Percentiles rank a stretch among this genome's conserved stretches.
These are phyloP conservation scores for Xenopus borealis DNA, from an alignment of 2,113 vertebrate species.

Conservation along the genomic window DNA sequence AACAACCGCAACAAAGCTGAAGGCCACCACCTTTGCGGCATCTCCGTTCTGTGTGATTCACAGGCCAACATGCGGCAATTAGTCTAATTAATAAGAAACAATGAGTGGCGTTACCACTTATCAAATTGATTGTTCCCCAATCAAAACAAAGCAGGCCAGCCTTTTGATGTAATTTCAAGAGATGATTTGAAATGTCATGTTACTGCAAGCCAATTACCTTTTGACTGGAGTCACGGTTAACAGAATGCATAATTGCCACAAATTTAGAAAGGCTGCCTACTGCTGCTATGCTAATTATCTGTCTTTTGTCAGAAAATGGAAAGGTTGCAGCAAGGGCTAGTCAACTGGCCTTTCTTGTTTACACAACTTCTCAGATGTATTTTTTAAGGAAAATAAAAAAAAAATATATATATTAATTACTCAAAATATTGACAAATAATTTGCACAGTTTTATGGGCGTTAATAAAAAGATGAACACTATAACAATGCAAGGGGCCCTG, in stretches of 20 bases:
- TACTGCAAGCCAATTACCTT: conserved; percentile 89
- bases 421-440: too few species aligned
- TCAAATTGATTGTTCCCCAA: conserved; percentile 93
- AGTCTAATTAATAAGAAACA: conserved; percentile 94
- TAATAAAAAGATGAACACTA: too few species aligned
- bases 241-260: conserved; percentile 84
- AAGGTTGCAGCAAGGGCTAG: conserved; percentile 67
- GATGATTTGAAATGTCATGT: conserved; percentile 93
- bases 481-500: too few species aligned
- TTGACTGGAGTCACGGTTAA: conserved; percentile 82
- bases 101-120: conserved; percentile 89
- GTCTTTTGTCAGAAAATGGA: conserved; percentile 80
- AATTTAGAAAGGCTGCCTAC: conserved; percentile 80
- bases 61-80: conserved; percentile 85
- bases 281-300: conserved; percentile 82
- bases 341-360: conserved; percentile 76
- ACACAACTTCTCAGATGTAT: conserved; percentile 58
- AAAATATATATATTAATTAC: too few species aligned
- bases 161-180: conserved; percentile 89
- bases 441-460: too few species aligned
- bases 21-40: conserved; percentile 76
- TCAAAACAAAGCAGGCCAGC: conserved; percentile 84
- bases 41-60: conserved; percentile 75
- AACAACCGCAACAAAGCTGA: conserved; percentile 67
- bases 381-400: too few species aligned